Percentiles rank a stretch among this genome's conserved stretches.
Conservation (phyloP, 2,797 vertebrate genomes). For the Sebastes nivosus region DNA sequence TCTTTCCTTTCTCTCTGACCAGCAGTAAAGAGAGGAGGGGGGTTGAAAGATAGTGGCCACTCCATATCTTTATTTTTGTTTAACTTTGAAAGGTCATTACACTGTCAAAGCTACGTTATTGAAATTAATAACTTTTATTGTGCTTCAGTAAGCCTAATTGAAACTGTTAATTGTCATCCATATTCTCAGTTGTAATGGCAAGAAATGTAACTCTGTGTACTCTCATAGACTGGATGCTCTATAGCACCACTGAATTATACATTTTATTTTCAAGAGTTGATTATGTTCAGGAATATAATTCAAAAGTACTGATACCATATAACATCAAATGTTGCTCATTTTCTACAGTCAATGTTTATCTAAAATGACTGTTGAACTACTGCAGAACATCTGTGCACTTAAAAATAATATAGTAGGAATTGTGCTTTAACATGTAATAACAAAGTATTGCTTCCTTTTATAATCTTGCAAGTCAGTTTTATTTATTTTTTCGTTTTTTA, state of each 20-base stretch:
- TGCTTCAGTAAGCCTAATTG: neutral
- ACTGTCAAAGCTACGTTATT: neutral
- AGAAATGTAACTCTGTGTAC: too few relatives aligned
- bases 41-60: neutral
- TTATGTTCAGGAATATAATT: neutral
- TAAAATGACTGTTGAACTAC: neutral
- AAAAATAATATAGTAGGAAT: too few relatives aligned
- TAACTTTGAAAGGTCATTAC: constrained; percentile 46
- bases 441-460: too few relatives aligned
- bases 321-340: neutral
- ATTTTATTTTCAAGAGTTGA: too few relatives aligned
- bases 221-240: too few relatives aligned
- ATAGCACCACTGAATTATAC: too few relatives aligned
- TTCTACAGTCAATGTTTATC: too few relatives aligned
- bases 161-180: neutral
- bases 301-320: neutral
- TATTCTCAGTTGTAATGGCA: neutral
- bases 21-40: constrained; percentile 9
- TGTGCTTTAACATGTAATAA: too few relatives aligned
- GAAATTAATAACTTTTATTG: neutral
- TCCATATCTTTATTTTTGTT: neutral
- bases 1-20: constrained; percentile 41
- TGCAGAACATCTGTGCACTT: too few relatives aligned
- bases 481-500: too few relatives aligned
- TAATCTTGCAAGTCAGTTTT: too few relatives aligned